phyloP scores from a whole-genome alignment of 2,888 invertebrate species.

The Sinopyrophorus schimmeli region DNA sequence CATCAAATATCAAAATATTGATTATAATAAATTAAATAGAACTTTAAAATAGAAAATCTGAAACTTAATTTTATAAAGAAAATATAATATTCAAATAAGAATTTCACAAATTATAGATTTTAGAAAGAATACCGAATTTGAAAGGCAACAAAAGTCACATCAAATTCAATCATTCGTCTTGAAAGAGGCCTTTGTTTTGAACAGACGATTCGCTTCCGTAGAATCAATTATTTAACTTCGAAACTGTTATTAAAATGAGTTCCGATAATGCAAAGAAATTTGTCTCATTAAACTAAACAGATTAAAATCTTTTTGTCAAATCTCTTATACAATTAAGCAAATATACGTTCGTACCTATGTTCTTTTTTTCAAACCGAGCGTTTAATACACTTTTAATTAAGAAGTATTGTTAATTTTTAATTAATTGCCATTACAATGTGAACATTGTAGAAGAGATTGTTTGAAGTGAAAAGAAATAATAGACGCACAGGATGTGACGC shows the following conservation, averaged over 20 bases:
- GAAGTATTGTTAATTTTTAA: constrained; percentile 21
- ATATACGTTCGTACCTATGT: too few relatives aligned
- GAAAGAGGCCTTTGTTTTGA: constrained; percentile 37
- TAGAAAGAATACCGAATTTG: constrained; percentile 28
- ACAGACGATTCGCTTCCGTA: constrained; percentile 37
- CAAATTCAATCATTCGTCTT: constrained; percentile 36
- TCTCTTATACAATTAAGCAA: too few relatives aligned
- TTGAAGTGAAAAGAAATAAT: constrained; percentile 21
- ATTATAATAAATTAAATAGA: too few relatives aligned
- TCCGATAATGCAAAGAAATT: constrained; percentile 27
- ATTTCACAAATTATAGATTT: constrained; percentile 28
- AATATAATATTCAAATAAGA: too few relatives aligned
- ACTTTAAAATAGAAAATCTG: too few relatives aligned
- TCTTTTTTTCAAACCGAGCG: too few relatives aligned
- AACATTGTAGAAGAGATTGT: constrained; percentile 20
- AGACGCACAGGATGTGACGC: constrained; percentile 24
- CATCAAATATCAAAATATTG: too few relatives aligned
- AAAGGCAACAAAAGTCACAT: constrained; percentile 38
- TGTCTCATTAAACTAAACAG: too few relatives aligned
- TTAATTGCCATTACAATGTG: constrained; percentile 23
- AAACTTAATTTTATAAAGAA: too few relatives aligned
- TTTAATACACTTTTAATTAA: too few relatives aligned
- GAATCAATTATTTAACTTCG: constrained; percentile 42
- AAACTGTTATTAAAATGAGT: constrained; percentile 41
- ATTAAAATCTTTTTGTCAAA: too few relatives aligned